Evolutionary conservation across 1,140 invertebrate species (phyloP), one percentile per base, ranked within the genome.

Genomic region (Hypsibius dujardini): DNA sequence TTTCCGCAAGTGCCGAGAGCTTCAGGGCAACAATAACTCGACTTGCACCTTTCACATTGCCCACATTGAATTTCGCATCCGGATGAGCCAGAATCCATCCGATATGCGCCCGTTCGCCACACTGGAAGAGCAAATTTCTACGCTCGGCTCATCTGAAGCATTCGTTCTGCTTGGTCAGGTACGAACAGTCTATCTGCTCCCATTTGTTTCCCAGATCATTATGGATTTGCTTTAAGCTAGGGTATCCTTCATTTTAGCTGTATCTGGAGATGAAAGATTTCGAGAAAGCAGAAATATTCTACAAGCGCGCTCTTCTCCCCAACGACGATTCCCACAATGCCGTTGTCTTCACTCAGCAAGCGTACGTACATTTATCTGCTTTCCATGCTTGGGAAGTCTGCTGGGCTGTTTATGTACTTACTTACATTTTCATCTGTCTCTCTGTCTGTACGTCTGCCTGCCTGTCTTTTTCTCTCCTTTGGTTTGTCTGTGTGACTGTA

Each of bases 31-130:
- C 62, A 15, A 42, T 45, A 42, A 67, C 62, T 45, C 62, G 12
- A 45, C 42, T 12, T 7, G 12, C 3, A 42, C 62, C 12, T 67
- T 67, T 42, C 62, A 67, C 62, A 45, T 67, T 12, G 62, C 62
- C 62, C 62, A 67, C 62, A 67, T 67, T 42, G 62, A 67, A 42
- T 67, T 15, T 42, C 62, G 62, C 12, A 12, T 67, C 12, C 12
- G 45, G 7, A 42, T 42, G 12, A 12, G 7, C 12, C 62, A 67
- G 62, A 3, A 67, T 12, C 62, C 62, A 3, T 7, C 12, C 62
- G 62, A 67, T 42, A 3, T 15, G 42, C 62, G 45, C 12, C 62
- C 12, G 3, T 3, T 45, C 62, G 3, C 45, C 50, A n/a, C 7
- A n/a, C 50, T 56, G 42, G 62, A 67, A 67, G 45, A 67, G 12